phyloP scores from a whole-genome alignment of 2,797 vertebrate genomes.

The Acipenser ruthenus region DNA sequence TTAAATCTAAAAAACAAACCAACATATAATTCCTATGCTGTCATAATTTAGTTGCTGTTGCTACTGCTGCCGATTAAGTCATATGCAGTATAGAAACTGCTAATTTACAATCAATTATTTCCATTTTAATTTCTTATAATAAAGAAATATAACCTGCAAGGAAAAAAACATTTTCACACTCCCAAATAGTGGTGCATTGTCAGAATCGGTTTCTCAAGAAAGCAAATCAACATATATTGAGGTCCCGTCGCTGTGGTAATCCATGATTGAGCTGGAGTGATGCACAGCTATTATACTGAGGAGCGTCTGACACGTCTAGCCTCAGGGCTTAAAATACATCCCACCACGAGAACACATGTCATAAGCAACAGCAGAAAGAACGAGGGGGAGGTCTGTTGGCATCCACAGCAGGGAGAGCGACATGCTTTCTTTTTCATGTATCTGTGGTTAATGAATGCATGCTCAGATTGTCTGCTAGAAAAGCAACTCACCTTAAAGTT shows the following conservation, averaged over 20 bases:
- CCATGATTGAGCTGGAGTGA: slow-evolving; percentile 6
- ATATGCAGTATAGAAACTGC: too few relatives aligned
- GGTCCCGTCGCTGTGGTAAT: background rate
- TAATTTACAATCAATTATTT: too few relatives aligned
- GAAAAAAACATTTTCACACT: background rate
- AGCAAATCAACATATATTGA: slow-evolving; percentile 5
- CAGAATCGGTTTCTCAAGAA: background rate
- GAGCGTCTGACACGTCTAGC: background rate
- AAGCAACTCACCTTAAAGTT: too few relatives aligned
- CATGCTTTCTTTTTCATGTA: too few relatives aligned
- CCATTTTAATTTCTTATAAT: background rate
- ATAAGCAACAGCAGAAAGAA: background rate
- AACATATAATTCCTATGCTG: too few relatives aligned
- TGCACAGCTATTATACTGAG: slow-evolving; percentile 3
- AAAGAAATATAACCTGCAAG: background rate
- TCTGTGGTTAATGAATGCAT: too few relatives aligned
- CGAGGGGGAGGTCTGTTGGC: background rate
- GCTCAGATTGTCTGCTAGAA: too few relatives aligned
- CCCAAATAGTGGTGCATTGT: background rate
- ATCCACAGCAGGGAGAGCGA: background rate
- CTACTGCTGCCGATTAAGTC: too few relatives aligned
- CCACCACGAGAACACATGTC: background rate
- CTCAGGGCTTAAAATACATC: background rate
- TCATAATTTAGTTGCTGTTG: too few relatives aligned
- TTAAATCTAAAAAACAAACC: too few relatives aligned